Conservation (phyloP, 2,888 invertebrate genomes). For the Lasioglossum calceatum region DNA sequence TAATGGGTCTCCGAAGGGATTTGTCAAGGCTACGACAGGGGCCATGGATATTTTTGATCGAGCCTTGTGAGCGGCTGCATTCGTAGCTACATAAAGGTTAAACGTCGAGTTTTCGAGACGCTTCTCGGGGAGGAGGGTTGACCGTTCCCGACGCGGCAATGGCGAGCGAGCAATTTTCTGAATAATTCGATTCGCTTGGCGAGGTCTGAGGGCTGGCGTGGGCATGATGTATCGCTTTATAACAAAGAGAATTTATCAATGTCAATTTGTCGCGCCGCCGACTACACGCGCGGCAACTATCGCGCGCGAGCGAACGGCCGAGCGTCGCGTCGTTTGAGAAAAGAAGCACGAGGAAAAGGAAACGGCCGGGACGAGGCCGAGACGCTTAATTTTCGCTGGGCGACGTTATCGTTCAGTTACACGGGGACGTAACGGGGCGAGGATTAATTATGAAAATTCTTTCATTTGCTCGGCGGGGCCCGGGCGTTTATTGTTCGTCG, state of each 20-base stretch:
- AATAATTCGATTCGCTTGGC: constrained; percentile 63
- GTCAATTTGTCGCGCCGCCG: constrained; percentile 73
- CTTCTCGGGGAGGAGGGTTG: neutral
- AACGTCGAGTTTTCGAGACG: neutral
- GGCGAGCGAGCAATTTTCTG: constrained; percentile 58
- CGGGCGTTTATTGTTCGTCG: neutral
- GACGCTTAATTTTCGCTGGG: constrained; percentile 23
- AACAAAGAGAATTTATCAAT: constrained; percentile 79
- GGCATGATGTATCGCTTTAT: constrained; percentile 75
- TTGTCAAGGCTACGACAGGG: neutral
- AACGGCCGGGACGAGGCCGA: neutral
- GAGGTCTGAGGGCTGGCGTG: constrained; percentile 34
- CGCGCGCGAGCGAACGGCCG: neutral
- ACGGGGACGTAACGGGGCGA: constrained; percentile 15
- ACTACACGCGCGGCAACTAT: constrained; percentile 14
- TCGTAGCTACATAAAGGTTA: neutral
- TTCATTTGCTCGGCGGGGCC: constrained; percentile 1
- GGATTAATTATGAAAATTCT: constrained; percentile 40
- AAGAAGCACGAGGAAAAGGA: neutral
- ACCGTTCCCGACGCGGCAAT: neutral
- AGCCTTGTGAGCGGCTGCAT: neutral
- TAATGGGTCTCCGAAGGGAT: neutral
- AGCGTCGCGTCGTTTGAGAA: neutral
- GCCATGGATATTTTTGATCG: neutral
- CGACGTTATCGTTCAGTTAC: constrained; percentile 42